Percentiles rank a stretch among this genome's conserved stretches.
phyloP scores from a whole-genome alignment of 2,888 invertebrate species.

The Hirtodrosophila histrioides region DNA sequence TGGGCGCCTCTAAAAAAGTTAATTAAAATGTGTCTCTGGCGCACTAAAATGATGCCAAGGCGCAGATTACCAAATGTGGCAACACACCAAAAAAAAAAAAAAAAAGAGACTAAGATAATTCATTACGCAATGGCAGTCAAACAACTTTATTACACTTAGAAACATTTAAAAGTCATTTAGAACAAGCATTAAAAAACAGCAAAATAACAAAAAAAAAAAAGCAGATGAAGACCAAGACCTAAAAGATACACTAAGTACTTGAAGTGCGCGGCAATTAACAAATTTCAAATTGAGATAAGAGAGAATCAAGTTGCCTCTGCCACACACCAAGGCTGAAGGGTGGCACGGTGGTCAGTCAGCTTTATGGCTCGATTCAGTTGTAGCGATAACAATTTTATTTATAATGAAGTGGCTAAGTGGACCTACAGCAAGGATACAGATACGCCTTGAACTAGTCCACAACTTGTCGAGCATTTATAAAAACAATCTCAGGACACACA shows the following conservation, averaged over 20 bases:
- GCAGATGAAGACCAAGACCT: constrained; percentile 49
- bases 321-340: constrained; percentile 33
- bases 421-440: constrained; percentile 66
- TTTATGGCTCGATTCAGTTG: constrained; percentile 75
- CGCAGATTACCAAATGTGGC: constrained; percentile 64
- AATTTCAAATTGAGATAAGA: constrained; percentile 71
- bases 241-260: constrained; percentile 73
- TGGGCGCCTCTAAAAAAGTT: constrained; percentile 35
- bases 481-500: constrained; percentile 53
- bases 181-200: constrained; percentile 56
- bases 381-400: constrained; percentile 78
- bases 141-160: constrained; percentile 73
- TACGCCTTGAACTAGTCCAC: constrained; percentile 28
- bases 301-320: constrained; percentile 56
- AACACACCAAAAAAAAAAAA: constrained; percentile 27
- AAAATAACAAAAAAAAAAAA: constrained; percentile 23
- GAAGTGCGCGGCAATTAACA: constrained; percentile 78
- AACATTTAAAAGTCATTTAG: constrained; percentile 77
- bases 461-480: constrained; percentile 51
- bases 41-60: constrained; percentile 54
- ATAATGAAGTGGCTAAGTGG: constrained; percentile 57
- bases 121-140: constrained; percentile 67
- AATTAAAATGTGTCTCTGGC: constrained; percentile 64
- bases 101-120: constrained; percentile 55
- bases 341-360: constrained; percentile 42